Conservation (phyloP, 2,113 vertebrate genomes). For the Labrus mixtus region DNA sequence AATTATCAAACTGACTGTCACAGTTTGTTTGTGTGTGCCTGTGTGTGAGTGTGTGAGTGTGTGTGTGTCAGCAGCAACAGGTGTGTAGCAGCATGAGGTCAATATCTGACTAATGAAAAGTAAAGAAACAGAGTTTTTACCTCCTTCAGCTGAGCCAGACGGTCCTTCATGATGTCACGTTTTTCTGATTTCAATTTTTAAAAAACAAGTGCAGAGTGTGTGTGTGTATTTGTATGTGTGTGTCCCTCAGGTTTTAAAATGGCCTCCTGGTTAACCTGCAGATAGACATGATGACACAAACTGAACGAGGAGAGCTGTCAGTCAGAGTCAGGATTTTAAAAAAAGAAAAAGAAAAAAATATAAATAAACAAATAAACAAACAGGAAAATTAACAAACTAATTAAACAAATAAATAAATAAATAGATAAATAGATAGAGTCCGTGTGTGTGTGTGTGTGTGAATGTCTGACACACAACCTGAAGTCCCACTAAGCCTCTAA, state of each 20-base stretch:
- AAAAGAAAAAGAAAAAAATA: too few relatives aligned
- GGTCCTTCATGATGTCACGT: conserved; percentile 90
- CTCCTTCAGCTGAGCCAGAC: conserved; percentile 93
- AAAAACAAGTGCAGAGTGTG: too few relatives aligned
- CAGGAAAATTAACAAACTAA: neutral
- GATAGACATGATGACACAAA: neutral
- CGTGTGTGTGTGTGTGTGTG: neutral
- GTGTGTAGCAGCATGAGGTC: neutral
- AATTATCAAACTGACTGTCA: too few relatives aligned
- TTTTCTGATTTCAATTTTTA: too few relatives aligned
- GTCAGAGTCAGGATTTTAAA: too few relatives aligned
- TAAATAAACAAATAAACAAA: neutral
- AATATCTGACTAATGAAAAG: neutral
- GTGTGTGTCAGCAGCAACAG: neutral
- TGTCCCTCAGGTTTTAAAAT: conserved; percentile 17
- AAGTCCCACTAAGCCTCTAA: conserved; percentile 82
- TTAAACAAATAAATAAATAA: neutral
- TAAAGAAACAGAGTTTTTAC: conserved; percentile 66
- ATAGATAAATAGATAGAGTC: neutral
- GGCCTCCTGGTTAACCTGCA: conserved; percentile 31
- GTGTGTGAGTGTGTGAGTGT: too few relatives aligned
- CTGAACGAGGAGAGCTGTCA: neutral
- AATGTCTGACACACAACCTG: conserved; percentile 47
- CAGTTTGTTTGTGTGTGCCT: too few relatives aligned
- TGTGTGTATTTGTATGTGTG: too few relatives aligned